Conservation (phyloP, 1,140 invertebrate genomes). For the Mamestra configurata region DNA sequence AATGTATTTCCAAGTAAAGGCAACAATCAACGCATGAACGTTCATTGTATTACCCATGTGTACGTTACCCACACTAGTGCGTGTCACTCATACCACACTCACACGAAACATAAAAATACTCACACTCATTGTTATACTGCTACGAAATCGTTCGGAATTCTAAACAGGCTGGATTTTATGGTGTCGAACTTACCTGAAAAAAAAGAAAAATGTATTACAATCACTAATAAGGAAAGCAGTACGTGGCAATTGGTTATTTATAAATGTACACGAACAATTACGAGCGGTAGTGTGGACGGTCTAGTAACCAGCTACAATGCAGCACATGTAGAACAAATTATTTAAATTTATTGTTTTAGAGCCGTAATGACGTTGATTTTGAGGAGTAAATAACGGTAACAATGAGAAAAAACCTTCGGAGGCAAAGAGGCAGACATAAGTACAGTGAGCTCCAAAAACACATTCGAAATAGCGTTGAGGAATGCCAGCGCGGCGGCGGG, state of each 20-base stretch:
- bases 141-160: conserved; percentile 65
- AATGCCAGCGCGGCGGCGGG: conserved; percentile 53
- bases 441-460: conserved; percentile 28
- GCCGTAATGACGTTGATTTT: not conserved
- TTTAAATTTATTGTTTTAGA: not conserved
- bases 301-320: conserved; percentile 10
- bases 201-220: conserved; percentile 59
- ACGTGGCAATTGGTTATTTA: not conserved
- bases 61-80: not conserved
- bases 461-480: conserved; percentile 49
- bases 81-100: not conserved
- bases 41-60: conserved; percentile 30
- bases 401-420: not conserved
- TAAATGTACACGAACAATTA: conserved; percentile 28
- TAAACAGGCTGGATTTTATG: conserved; percentile 71
- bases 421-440: not conserved
- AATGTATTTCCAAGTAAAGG: conserved; percentile 49
- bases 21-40: conserved; percentile 38
- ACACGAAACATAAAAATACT: conserved; percentile 47
- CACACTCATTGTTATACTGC: conserved; percentile 71
- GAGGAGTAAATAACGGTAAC: not conserved
- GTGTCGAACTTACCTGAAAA: conserved; percentile 78
- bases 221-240: conserved; percentile 29
- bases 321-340: not conserved
- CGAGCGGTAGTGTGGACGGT: not conserved